Percentiles rank a stretch among this genome's conserved stretches.
These are phyloP conservation scores for Acanthopleura granulata DNA, from an alignment of 2,888 invertebrate species.

Conservation along the genomic window DNA sequence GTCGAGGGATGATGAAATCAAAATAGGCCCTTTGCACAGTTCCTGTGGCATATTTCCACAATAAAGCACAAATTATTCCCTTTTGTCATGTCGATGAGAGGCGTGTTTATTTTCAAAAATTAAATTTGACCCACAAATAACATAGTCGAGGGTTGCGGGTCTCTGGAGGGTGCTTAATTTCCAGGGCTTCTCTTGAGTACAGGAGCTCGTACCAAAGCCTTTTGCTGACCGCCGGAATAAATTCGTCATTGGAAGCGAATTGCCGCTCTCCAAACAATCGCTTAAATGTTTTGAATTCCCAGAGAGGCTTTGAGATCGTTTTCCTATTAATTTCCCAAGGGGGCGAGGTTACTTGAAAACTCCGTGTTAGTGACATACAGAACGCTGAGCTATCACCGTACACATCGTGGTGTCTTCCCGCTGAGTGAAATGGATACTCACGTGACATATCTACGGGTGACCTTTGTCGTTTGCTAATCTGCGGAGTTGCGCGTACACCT, in stretches of 20 bases:
- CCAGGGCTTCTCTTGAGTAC: background rate
- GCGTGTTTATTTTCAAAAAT: conserved; percentile 17
- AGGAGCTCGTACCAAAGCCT: background rate
- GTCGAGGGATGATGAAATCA: background rate
- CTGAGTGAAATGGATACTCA: no score
- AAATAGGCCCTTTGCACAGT: background rate
- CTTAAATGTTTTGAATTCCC: conserved; percentile 19
- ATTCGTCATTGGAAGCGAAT: conserved; percentile 11
- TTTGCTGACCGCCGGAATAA: background rate
- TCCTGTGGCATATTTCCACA: background rate
- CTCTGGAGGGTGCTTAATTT: conserved; percentile 18
- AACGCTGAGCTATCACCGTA: no score
- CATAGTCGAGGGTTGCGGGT: background rate
- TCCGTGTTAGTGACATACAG: background rate
- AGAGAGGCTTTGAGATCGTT: background rate
- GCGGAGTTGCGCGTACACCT: no score
- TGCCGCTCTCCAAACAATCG: conserved; percentile 16
- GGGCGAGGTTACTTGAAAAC: background rate
- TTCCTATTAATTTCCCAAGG: conserved; percentile 14
- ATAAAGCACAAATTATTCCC: conserved; percentile 13
- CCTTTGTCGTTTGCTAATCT: background rate
- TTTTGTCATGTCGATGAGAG: background rate
- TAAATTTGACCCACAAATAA: conserved; percentile 16
- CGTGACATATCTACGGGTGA: no score
- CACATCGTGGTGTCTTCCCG: no score